A percentile compares a stretch with the other conserved stretches of the same genome.
Conservation (phyloP, 1,140 invertebrate species). For the Drosophila kikkawai region DNA sequence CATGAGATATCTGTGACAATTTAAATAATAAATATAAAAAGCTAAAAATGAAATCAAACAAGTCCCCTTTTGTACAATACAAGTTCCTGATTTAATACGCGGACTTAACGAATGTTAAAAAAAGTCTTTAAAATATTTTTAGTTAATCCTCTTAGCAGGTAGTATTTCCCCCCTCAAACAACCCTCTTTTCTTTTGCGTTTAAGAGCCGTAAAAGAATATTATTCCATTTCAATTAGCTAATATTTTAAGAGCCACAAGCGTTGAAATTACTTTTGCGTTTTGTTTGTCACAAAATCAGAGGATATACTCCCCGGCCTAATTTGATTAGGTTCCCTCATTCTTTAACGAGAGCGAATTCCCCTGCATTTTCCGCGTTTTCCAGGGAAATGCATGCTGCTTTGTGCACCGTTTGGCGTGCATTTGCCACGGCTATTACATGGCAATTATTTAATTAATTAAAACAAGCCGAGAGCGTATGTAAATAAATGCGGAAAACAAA, state of each 20-base stretch:
- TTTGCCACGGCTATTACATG: slow-evolving; percentile 43
- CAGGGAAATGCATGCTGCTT: slow-evolving; percentile 4
- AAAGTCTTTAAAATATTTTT: not conserved
- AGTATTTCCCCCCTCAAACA: not conserved
- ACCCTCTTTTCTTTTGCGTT: not conserved
- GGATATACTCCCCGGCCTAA: not conserved
- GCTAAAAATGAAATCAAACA: not conserved
- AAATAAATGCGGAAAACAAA: slow-evolving; percentile 67
- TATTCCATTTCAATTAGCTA: slow-evolving; percentile 25
- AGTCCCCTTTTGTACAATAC: not conserved
- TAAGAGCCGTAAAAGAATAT: slow-evolving; percentile 10
- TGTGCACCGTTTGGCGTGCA: slow-evolving; percentile 17
- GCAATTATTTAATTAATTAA: slow-evolving; percentile 82
- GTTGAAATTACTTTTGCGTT: not conserved
- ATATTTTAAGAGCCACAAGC: not conserved
- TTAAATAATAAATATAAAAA: not conserved
- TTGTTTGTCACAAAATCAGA: slow-evolving; percentile 30
- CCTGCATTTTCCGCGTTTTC: slow-evolving; percentile 2
- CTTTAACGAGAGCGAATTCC: not conserved
- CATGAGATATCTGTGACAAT: not conserved
- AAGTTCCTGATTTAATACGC: not conserved
- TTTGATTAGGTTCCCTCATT: slow-evolving; percentile 1
- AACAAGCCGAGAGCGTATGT: slow-evolving; percentile 62
- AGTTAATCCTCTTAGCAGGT: slow-evolving; percentile 5
- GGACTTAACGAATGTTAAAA: not conserved